Base-by-base conservation (phyloP, 2,888 invertebrate species). In the Parnassius glacialis region DNA sequence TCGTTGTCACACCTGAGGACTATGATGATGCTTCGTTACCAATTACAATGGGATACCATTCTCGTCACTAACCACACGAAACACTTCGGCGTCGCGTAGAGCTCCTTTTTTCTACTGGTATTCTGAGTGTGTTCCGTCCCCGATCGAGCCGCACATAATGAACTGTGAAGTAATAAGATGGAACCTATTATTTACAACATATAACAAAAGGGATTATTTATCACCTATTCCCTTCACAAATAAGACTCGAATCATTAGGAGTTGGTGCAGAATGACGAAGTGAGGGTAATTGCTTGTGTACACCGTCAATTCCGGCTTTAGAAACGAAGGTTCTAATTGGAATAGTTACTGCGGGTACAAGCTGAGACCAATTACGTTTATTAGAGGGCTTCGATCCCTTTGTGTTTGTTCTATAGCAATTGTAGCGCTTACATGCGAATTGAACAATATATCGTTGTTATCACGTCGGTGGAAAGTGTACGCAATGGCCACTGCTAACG, bases 331-430 rank as follows among this genome's bases (percentile, higher is more conserved):
- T 73, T 74, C 78, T 85, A 85, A 86, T 85, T 84, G 79, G 74
- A 75, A 74, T 77, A 79, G 78, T 78, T 78, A 73, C 75, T 75
- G 74, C 71, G 69, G 68, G 70, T 71, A 69, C 71, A 66, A 69
- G 69, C 72, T 70, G 72, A 72, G 69, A 74, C 75, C 82, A 84
- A 86, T 87, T 87, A 85, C 76, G 72, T 83, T 81, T 84, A 85
- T 84, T 85, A 82, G 78, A 79, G 78, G 75, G 76, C 73, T 75
- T 73, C 73, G 70, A 72, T 69, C 73, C 76, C 78, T 78, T 80
- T 76, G 53, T 57, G 64, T 64, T 64, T 58, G 64, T 61, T 57
- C 61, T 61, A 55, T 58, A 45, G 61, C 57, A 57, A 61, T 61
- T 61, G 64, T 58, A 48, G 64, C 57, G 54, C 54, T 58, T 52